Base-by-base conservation (phyloP, 2,797 vertebrate genomes). In the Orestias chungarensis region DNA sequence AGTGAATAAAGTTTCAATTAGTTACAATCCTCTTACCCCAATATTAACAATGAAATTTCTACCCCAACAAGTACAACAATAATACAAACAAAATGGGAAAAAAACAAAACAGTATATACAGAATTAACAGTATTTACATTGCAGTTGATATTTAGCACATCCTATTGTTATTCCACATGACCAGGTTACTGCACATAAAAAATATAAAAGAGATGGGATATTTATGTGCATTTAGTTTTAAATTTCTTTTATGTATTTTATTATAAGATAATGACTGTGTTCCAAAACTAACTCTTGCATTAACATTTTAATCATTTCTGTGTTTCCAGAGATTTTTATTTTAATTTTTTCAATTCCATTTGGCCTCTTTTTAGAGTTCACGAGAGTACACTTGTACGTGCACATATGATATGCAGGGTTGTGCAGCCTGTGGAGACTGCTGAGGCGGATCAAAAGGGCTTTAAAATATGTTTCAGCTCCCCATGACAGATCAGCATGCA, bases 401-500 rank as follows among this genome's bases (percentile, higher is more conserved):
- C 72, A 55, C 73, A 62, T 69, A 74, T 68, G 65, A 64, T 64
- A 73, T 73, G 67, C 50, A 23, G 35, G 67, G 73, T 76, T 66
- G 43, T 72, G 68, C 66, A 64, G 81, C 82, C 84, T 77, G 77
- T 78, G 81, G 86, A 85, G 83, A 80, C 68, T 71, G 73, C 55
- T 82, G 79, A 69, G 69, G 75, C 66, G 81, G 69, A 90, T 90
- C 85, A 88, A 87, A 87, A 88, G 80, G 79, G 57, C 71, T 82
- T 75, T 77, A 75, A 87, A 86, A 92, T 88, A 75, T 87, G 82
- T 89, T 89, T 85, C 87, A 79, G 83, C 75, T 81, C 79, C 66
- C 78, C 79, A 61, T 88, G 87, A 90, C 87, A 88, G 86, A 88
- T 88, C 84, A 89, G 82, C 84, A 75, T 81, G 84, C 52, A 70